Evolutionary conservation across 2,888 invertebrate species (phyloP), one percentile per base, ranked within the genome.

Genomic region (Petrophora chlorosata): DNA sequence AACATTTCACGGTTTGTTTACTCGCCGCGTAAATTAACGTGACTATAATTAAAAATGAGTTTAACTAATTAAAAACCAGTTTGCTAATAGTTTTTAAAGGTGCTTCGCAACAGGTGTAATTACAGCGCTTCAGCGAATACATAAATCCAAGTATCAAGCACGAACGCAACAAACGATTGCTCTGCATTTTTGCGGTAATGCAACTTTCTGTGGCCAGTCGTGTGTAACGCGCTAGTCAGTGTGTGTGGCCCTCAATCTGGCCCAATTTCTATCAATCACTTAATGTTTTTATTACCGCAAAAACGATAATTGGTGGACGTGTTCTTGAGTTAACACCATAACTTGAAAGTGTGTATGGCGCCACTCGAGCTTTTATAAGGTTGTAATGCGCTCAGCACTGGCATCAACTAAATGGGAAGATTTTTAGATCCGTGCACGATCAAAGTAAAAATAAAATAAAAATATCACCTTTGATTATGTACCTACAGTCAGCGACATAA

Each of bases 91-190:
- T 41, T 56, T 58, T 35, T 49, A 29, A 52, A 30, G 41, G 36
- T 35, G 30, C 54, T 61, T 61, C 59, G 68, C 67, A 70, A 73
- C 58, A 42, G 39, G 50, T 60, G 60, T 63, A 65, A 64, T 70
- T 70, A 56, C 50, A 60, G 65, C 58, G 67, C 67, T 69, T 73
- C 70, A 63, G 60, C 66, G 22, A 63, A 70, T 69, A 64, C 57
- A 60, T 63, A 67, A 68, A 65, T 62, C 61, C 61, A 67, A 71
- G 67, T 64, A 74, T 67, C 65, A 65, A 59, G 67, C 56, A 44
- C 67, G 63, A 51, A 42, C 32, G 26, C 58, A 57, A 61, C 58
- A 69, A 69, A 65, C 59, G 58, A 61, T 70, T 65, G 63, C 59
- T 56, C 45, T 52, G 63, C 56, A 64, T 55, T 58, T 61, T 69